Conservation (phyloP, 2,113 vertebrate genomes). For the Garra rufa region DNA sequence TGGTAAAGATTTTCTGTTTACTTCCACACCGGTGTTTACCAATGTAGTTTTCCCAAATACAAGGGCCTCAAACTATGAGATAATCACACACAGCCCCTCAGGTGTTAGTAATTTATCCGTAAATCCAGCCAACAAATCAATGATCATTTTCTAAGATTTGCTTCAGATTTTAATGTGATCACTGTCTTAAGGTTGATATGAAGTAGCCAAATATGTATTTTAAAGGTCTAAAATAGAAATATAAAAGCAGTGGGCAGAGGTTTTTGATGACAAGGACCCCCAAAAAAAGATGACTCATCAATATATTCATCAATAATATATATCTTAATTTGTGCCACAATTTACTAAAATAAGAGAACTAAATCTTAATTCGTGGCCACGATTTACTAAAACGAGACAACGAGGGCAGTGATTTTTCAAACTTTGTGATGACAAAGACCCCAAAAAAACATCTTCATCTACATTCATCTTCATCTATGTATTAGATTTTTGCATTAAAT, state of each 20-base stretch:
- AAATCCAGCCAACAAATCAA: not conserved
- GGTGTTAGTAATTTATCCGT: not conserved
- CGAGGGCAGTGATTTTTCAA: too few species aligned
- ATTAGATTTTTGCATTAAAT: too few species aligned
- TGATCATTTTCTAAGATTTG: not conserved
- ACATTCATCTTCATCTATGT: too few species aligned
- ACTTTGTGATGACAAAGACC: not conserved
- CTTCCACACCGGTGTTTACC: not conserved
- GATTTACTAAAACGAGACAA: too few species aligned
- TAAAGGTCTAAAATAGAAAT: not conserved
- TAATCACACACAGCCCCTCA: not conserved
- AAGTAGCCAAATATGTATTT: not conserved
- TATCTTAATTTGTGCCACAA: too few species aligned
- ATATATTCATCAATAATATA: too few species aligned
- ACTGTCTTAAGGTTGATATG: not conserved
- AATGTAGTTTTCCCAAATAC: not conserved
- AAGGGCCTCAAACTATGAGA: not conserved
- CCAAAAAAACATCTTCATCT: too few species aligned
- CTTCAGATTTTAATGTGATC: not conserved
- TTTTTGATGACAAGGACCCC: not conserved
- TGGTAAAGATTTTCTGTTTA: conserved; percentile 11
- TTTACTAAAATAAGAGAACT: too few species aligned
- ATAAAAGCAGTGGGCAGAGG: not conserved
- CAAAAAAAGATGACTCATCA: too few species aligned
- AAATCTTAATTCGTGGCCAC: too few species aligned